These are phyloP conservation scores for Brachyhypopomus occidentalis DNA, from an alignment of 2,113 vertebrate genomes.

Conservation along the genomic window DNA sequence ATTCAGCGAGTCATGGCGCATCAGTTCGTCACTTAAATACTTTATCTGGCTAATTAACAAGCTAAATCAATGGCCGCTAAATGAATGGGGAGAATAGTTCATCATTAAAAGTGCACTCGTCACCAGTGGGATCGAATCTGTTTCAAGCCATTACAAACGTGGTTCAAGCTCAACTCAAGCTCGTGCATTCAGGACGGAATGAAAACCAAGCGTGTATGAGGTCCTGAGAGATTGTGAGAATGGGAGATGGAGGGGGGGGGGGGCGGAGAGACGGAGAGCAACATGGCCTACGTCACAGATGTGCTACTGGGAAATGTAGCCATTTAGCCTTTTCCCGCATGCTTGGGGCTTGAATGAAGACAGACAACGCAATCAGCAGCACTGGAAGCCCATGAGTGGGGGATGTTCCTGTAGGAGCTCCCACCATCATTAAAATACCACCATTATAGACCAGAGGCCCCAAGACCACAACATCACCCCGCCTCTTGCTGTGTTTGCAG, in stretches of 20 bases:
- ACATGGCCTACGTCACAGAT: background rate
- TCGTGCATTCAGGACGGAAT: background rate
- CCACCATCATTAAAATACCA: slow-evolving; percentile 72
- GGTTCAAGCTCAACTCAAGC: background rate
- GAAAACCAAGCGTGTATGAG: background rate
- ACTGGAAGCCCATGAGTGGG: slow-evolving; percentile 39
- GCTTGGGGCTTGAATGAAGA: slow-evolving; percentile 44
- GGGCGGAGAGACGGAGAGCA: background rate
- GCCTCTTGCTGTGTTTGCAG: slow-evolving; percentile 71
- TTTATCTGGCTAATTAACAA: slow-evolving; percentile 22
- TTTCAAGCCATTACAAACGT: background rate
- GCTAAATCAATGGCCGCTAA: slow-evolving; percentile 11
- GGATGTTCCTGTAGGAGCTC: slow-evolving; percentile 53
- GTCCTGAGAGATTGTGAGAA: background rate
- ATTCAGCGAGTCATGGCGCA: background rate
- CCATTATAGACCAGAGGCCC: slow-evolving; percentile 35
- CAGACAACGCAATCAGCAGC: slow-evolving; percentile 44
- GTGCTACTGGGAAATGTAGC: background rate
- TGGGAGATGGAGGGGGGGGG: too few species aligned
- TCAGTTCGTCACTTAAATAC: background rate
- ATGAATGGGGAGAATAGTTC: slow-evolving; percentile 8
- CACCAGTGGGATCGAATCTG: background rate
- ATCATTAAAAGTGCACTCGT: slow-evolving; percentile 11
- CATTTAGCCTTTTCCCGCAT: slow-evolving; percentile 12
- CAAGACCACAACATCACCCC: slow-evolving; percentile 67